phyloP scores from a whole-genome alignment of 1,140 invertebrate genomes.

The Hermetia illucens region DNA sequence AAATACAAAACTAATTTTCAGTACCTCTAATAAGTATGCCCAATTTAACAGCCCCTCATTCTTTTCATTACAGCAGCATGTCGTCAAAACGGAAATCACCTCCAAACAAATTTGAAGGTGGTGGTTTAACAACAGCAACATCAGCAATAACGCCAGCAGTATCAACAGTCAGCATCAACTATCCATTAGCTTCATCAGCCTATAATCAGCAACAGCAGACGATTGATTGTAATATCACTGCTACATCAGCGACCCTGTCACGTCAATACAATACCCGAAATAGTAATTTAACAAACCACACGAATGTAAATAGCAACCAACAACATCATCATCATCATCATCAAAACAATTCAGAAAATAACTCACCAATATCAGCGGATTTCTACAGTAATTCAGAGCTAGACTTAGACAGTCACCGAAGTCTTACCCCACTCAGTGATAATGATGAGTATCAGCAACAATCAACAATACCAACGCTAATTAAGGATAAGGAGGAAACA shows the following conservation, averaged over 20 bases:
- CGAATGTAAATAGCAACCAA: slow-evolving; percentile 2
- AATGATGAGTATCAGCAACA: background rate
- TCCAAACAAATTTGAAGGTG: slow-evolving; percentile 77
- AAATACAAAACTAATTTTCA: no score
- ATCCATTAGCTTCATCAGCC: background rate
- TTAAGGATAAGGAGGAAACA: no score
- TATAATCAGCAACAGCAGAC: slow-evolving; percentile 7
- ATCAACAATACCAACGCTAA: no score
- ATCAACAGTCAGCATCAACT: no score
- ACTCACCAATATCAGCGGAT: slow-evolving; percentile 1
- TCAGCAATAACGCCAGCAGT: slow-evolving; percentile 3
- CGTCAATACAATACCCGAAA: no score
- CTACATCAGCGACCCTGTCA: no score
- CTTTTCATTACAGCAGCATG: slow-evolving; percentile 63
- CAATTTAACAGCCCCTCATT: slow-evolving; percentile 1
- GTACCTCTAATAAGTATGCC: background rate
- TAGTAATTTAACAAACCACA: background rate
- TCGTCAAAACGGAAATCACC: slow-evolving; percentile 87
- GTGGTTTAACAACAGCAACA: slow-evolving; percentile 34
- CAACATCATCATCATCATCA: slow-evolving; percentile 25
- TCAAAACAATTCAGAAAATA: background rate
- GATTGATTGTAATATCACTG: no score
- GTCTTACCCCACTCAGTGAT: slow-evolving; percentile 1
- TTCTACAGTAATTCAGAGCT: background rate
- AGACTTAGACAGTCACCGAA: slow-evolving; percentile 2